phyloP scores from a whole-genome alignment of 2,797 vertebrate species.

The Neoniphon sammara region DNA sequence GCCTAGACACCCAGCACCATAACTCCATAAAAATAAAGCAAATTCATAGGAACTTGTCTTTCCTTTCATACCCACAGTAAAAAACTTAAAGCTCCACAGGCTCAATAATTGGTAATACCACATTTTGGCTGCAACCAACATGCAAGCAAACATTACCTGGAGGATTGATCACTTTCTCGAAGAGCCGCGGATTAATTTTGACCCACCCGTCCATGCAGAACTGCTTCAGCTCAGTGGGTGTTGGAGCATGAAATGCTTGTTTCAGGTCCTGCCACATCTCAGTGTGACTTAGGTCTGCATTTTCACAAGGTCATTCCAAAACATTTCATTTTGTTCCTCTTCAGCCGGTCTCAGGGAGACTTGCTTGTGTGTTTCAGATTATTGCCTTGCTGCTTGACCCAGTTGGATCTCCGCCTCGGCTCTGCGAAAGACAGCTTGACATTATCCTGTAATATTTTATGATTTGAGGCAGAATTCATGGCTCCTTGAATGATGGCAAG shows the following conservation, averaged over 20 bases:
- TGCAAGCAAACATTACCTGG: too few relatives aligned
- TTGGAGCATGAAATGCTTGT: conserved; percentile 56
- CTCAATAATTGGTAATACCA: conserved; percentile 26
- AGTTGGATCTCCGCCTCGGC: conserved; percentile 27
- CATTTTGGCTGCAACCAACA: neutral
- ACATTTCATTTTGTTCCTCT: conserved; percentile 33
- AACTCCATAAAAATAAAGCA: too few relatives aligned
- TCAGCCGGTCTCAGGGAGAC: neutral
- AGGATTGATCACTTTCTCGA: too few relatives aligned
- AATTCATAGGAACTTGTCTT: too few relatives aligned
- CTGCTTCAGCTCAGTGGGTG: conserved; percentile 39
- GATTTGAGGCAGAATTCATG: conserved; percentile 7
- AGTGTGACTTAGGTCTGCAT: conserved; percentile 30
- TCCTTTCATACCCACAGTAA: too few relatives aligned
- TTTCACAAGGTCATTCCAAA: conserved; percentile 43
- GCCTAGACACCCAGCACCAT: too few relatives aligned
- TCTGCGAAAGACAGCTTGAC: conserved; percentile 10
- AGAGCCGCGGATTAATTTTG: conserved; percentile 39
- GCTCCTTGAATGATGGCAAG: neutral
- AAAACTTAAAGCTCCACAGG: neutral
- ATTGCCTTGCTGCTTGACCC: conserved; percentile 19
- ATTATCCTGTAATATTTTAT: neutral
- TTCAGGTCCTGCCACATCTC: conserved; percentile 40
- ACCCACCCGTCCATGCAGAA: conserved; percentile 41
- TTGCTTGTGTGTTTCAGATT: conserved; percentile 9